Percentiles rank a stretch among this genome's conserved stretches.
These are phyloP conservation scores for Gerris buenoi DNA, from an alignment of 1,140 invertebrate species.

Conservation along the genomic window DNA sequence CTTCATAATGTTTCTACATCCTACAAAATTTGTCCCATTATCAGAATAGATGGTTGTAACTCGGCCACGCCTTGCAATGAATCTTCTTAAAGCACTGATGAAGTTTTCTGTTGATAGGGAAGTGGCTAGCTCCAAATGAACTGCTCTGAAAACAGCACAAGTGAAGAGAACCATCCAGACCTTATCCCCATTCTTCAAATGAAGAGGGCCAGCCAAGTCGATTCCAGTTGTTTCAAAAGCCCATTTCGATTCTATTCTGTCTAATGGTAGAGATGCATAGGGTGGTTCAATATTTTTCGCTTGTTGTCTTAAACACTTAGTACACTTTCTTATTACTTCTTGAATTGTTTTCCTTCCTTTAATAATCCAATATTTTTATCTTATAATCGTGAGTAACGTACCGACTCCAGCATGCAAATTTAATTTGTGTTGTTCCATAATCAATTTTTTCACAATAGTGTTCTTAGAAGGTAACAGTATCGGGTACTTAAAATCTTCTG, in stretches of 20 bases:
- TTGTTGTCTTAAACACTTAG: background rate
- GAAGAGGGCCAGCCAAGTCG: constrained; percentile 21
- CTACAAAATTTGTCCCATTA: background rate
- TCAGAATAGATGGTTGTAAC: constrained; percentile 15
- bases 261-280: background rate
- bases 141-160: constrained; percentile 22
- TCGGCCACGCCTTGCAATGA: constrained; percentile 26
- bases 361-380: background rate
- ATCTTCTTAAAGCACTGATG: constrained; percentile 21
- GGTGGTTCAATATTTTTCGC: background rate
- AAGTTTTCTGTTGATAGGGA: constrained; percentile 20
- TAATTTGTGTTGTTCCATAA: background rate
- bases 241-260: background rate
- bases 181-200: constrained; percentile 19
- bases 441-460: background rate
- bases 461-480: background rate
- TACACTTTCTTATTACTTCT: background rate
- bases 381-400: background rate
- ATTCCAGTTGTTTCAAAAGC: constrained; percentile 21
- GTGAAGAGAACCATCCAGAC: constrained; percentile 27
- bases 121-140: constrained; percentile 8
- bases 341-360: background rate
- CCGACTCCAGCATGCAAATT: background rate
- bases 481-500: background rate
- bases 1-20: background rate